Evolutionary conservation across 2,797 vertebrate genomes (phyloP).

Genomic region (Pampus argenteus): DNA sequence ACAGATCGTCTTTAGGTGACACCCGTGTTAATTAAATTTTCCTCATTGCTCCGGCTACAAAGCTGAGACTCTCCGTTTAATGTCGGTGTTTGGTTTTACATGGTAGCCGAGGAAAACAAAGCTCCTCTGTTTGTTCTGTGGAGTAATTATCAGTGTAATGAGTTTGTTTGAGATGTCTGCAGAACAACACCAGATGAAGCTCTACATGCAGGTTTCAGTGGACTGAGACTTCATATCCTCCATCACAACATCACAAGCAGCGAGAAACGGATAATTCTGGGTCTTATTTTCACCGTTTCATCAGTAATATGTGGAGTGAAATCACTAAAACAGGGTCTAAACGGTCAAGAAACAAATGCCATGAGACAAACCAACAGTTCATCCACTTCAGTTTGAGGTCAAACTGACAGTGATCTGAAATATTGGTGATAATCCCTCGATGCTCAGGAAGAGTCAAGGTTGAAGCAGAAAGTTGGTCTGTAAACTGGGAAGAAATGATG

Average conservation of each 20-base stretch:
- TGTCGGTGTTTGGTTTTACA: conserved; percentile 12
- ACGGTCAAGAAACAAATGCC: too few relatives aligned
- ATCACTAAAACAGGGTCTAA: too few relatives aligned
- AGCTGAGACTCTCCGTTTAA: conserved; percentile 11
- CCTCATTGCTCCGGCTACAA: conserved; percentile 10
- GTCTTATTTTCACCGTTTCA: too few relatives aligned
- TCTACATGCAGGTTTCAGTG: not conserved
- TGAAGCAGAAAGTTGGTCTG: too few relatives aligned
- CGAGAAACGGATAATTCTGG: too few relatives aligned
- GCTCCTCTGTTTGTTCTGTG: conserved; percentile 21
- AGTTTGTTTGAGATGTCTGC: conserved; percentile 51
- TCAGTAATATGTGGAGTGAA: too few relatives aligned
- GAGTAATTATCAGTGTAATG: conserved; percentile 47
- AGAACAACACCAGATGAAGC: not conserved
- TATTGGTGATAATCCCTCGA: too few relatives aligned
- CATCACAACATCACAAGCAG: not conserved
- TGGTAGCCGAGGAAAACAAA: not conserved
- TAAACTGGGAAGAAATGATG: too few relatives aligned
- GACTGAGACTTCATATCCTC: not conserved
- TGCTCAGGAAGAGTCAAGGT: too few relatives aligned
- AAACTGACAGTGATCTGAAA: too few relatives aligned
- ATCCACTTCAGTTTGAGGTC: too few relatives aligned
- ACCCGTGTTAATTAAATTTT: conserved; percentile 54
- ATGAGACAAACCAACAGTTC: too few relatives aligned
- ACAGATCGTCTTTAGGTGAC: conserved; percentile 29